phyloP scores from a whole-genome alignment of 2,888 invertebrate species.

The Phlogophora meticulosa region DNA sequence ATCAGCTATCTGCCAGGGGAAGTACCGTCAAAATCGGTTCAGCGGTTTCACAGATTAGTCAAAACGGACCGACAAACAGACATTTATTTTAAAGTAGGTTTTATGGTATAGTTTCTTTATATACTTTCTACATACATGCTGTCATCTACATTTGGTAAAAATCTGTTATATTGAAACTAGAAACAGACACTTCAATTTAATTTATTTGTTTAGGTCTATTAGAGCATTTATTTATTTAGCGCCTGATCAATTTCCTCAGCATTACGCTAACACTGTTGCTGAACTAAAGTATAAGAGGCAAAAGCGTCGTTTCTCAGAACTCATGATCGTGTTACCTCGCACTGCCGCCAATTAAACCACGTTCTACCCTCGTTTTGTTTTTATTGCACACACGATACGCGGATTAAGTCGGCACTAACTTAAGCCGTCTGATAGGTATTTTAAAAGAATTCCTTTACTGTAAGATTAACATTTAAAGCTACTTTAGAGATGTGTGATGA shows the following conservation, averaged over 20 bases:
- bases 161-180: too few species aligned
- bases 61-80: too few species aligned
- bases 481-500: slow-evolving; percentile 35
- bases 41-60: too few species aligned
- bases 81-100: too few species aligned
- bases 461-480: slow-evolving; percentile 55
- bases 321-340: slow-evolving; percentile 71
- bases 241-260: slow-evolving; percentile 30
- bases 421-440: slow-evolving; percentile 65
- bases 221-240: slow-evolving; percentile 23
- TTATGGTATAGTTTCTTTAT: too few species aligned
- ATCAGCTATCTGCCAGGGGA: too few species aligned
- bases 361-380: slow-evolving; percentile 74
- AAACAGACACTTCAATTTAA: too few species aligned
- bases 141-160: too few species aligned
- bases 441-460: slow-evolving; percentile 54
- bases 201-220: too few species aligned
- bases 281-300: slow-evolving; percentile 55
- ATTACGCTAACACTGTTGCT: slow-evolving; percentile 49
- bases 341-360: slow-evolving; percentile 81
- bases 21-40: too few species aligned
- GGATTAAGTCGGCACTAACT: slow-evolving; percentile 69
- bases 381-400: slow-evolving; percentile 75
- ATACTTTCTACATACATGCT: too few species aligned
- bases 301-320: slow-evolving; percentile 73